Evolutionary conservation across 2,797 vertebrate genomes (phyloP).

Genomic region (Psittacula derbiana): DNA sequence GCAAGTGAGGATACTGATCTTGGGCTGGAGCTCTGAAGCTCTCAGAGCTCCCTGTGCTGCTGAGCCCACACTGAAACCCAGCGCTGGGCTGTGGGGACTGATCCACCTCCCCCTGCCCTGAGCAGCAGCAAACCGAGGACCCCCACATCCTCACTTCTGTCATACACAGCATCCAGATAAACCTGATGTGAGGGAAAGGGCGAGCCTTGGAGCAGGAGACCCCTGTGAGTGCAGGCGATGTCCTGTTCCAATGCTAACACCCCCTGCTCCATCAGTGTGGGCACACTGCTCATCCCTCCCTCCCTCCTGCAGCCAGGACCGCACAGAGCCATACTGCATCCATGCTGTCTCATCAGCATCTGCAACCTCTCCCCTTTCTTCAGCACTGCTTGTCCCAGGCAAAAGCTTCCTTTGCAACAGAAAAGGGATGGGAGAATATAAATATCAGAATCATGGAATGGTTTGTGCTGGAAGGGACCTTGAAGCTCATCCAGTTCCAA

Average conservation of each 20-base stretch:
- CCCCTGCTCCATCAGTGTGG: too few species aligned
- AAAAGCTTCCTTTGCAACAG: background rate
- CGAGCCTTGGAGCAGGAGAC: background rate
- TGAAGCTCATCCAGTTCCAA: background rate
- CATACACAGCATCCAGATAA: too few species aligned
- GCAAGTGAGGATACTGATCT: background rate
- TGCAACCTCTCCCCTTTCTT: background rate
- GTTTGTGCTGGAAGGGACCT: background rate
- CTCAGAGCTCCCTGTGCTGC: background rate
- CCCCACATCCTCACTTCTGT: fast-evolving
- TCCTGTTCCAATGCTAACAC: background rate
- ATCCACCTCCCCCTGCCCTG: background rate
- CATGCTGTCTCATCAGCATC: background rate
- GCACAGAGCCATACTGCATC: background rate
- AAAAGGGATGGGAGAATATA: background rate
- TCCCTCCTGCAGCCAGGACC: background rate
- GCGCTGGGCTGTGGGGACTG: background rate
- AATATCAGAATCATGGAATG: background rate
- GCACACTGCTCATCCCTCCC: background rate
- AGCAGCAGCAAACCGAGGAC: background rate
- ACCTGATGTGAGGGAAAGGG: fast-evolving
- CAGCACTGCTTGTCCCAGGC: background rate
- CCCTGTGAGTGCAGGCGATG: background rate
- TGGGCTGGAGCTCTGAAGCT: background rate
- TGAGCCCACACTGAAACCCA: background rate